Percentiles rank a stretch among this genome's conserved stretches.
Conservation (phyloP, 2,113 vertebrate species). For the Gobiocypris rarus region DNA sequence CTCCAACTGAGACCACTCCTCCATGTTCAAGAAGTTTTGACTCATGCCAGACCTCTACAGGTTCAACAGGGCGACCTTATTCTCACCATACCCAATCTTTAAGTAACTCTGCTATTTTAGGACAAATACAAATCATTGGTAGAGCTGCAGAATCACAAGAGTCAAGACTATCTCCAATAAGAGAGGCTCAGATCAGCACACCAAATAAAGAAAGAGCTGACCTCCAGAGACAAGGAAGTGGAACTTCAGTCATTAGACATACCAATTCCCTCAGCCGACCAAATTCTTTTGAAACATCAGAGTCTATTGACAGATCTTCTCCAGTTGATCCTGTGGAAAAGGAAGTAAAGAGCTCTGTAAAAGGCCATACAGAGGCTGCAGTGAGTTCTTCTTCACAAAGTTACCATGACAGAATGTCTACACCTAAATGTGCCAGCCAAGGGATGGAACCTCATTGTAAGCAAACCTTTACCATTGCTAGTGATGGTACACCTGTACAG, state of each 20-base stretch:
- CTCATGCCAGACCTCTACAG: conserved; percentile 68
- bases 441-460: conserved; percentile 72
- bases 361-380: conserved; percentile 70
- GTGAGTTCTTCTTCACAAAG: conserved; percentile 61
- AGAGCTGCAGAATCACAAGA: conserved; percentile 75
- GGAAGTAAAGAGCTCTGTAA: conserved; percentile 68
- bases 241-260: conserved; percentile 96
- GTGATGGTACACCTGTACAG: conserved; percentile 75
- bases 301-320: conserved; percentile 83
- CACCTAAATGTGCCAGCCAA: conserved; percentile 61
- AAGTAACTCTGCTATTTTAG: conserved; percentile 73
- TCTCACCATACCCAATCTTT: conserved; percentile 72
- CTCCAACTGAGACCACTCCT: conserved; percentile 81
- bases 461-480: conserved; percentile 55
- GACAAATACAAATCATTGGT: conserved; percentile 82
- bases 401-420: conserved; percentile 70
- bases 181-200: conserved; percentile 78
- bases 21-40: conserved; percentile 79
- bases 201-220: conserved; percentile 79
- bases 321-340: conserved; percentile 79
- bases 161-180: conserved; percentile 75
- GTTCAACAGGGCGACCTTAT: conserved; percentile 64
- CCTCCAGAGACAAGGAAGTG: conserved; percentile 87
- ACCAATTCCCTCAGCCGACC: conserved; percentile 95
- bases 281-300: conserved; percentile 88